Percentiles rank a stretch among this genome's conserved stretches.
Conservation (phyloP, 2,797 vertebrate genomes). For the Molossus molossus region DNA sequence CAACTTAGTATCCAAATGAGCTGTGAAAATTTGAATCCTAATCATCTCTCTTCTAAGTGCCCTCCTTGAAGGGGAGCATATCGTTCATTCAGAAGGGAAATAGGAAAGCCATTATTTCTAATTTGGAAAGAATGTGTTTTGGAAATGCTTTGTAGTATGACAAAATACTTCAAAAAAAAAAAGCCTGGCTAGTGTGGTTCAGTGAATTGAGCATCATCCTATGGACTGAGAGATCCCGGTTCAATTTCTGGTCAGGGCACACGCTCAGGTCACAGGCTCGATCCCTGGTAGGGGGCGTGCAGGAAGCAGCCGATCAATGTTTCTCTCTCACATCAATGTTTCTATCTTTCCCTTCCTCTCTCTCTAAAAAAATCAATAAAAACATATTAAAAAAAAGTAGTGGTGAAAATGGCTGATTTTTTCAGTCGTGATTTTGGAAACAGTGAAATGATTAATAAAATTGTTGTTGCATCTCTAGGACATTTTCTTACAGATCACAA, state of each 20-base stretch:
- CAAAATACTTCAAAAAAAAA: not conserved
- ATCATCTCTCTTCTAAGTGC: not conserved
- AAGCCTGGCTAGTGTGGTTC: no score
- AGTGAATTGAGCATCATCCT: no score
- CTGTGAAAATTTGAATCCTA: constrained; percentile 5
- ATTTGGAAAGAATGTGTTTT: constrained; percentile 27
- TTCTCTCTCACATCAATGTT: no score
- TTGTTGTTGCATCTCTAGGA: not conserved
- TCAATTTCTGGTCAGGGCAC: no score
- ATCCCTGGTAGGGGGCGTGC: no score
- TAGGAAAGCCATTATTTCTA: constrained; percentile 60
- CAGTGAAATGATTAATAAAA: not conserved
- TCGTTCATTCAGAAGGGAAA: constrained; percentile 1
- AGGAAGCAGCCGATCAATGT: no score
- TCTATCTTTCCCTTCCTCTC: no score
- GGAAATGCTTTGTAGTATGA: constrained; percentile 9
- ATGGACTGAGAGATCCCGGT: no score
- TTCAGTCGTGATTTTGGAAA: constrained; percentile 3
- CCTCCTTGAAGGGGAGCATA: not conserved
- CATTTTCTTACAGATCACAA: not conserved
- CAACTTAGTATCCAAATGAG: not conserved
- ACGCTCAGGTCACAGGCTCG: no score
- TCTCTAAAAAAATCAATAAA: no score
- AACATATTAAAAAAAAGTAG: not conserved
- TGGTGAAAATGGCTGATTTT: constrained; percentile 3